phyloP scores from a whole-genome alignment of 2,113 vertebrate genomes.

The Montifringilla adamsi region DNA sequence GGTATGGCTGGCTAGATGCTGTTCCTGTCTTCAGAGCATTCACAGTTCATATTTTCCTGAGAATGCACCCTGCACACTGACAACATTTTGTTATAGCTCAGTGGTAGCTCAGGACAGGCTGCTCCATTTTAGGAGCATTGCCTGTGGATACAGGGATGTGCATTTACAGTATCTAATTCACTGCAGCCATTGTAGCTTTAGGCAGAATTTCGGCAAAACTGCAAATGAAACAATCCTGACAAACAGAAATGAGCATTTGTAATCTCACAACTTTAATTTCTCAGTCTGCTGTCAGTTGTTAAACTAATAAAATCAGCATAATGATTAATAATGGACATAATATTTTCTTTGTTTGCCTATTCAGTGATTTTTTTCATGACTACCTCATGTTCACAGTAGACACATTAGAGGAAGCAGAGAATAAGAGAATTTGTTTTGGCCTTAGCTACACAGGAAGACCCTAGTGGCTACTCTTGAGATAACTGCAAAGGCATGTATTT shows the following conservation, averaged over 20 bases:
- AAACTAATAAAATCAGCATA: neutral
- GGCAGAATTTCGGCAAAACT: neutral
- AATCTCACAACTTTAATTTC: neutral
- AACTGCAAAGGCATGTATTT: neutral
- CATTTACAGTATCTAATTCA: neutral
- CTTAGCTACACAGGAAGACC: neutral
- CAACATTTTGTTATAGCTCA: neutral
- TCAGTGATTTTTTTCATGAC: neutral
- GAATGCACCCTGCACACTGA: neutral
- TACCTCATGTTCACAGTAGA: neutral
- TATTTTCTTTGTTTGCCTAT: neutral
- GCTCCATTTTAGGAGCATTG: neutral
- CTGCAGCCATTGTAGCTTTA: neutral
- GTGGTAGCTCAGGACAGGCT: neutral
- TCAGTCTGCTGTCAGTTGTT: neutral
- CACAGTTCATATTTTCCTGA: neutral
- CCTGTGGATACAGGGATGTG: neutral
- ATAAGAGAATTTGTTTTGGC: neutral
- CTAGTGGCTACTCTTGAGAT: neutral
- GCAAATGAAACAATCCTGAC: neutral
- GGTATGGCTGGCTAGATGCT: neutral
- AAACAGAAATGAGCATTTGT: neutral
- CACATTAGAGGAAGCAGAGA: neutral
- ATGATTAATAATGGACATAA: neutral
- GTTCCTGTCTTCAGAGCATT: neutral